phyloP scores from a whole-genome alignment of 2,113 vertebrate species.

The Mesembrinibis cayennensis region DNA sequence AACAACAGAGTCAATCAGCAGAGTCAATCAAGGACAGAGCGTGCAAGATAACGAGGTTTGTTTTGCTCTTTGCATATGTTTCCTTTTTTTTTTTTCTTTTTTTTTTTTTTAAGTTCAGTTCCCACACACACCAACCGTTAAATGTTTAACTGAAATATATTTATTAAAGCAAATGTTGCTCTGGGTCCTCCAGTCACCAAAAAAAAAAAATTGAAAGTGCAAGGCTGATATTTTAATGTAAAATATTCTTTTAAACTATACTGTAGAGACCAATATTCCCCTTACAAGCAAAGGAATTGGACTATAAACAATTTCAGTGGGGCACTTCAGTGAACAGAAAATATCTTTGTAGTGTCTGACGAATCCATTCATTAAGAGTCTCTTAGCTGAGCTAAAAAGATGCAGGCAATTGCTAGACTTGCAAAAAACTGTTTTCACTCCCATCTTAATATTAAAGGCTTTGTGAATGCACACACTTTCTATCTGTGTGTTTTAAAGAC shows the following conservation, averaged over 20 bases:
- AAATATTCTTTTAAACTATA: background rate
- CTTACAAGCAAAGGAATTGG: background rate
- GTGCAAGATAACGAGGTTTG: background rate
- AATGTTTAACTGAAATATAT: background rate
- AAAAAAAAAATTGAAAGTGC: background rate
- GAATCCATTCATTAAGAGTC: background rate
- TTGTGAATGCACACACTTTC: background rate
- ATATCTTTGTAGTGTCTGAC: background rate
- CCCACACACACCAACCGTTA: accelerated
- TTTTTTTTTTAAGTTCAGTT: background rate
- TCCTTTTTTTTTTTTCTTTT: no score
- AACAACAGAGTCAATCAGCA: background rate
- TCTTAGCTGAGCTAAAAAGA: background rate
- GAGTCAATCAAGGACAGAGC: background rate
- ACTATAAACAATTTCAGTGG: background rate
- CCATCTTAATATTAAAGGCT: background rate
- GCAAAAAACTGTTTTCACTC: background rate
- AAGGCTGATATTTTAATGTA: background rate
- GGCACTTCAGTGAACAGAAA: background rate
- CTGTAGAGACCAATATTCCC: background rate
- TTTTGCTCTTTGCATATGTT: background rate
- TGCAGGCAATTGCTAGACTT: background rate
- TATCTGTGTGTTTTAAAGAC: background rate
- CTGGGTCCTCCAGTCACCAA: background rate
- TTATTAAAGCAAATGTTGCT: background rate